Base-by-base conservation (phyloP, 2,797 vertebrate genomes). In the Amniataba percoides region DNA sequence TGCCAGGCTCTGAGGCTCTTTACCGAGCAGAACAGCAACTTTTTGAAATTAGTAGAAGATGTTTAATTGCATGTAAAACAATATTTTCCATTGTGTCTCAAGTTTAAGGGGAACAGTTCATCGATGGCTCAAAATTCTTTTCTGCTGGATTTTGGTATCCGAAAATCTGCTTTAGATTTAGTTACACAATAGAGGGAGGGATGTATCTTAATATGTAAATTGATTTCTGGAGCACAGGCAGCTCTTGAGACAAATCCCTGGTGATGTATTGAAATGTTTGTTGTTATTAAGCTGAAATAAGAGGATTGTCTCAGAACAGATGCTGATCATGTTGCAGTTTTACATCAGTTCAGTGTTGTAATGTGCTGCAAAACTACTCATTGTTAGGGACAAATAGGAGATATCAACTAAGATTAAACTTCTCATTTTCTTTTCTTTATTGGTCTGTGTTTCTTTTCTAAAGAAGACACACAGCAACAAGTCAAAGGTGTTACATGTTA, bases 101-200 rank as follows among this genome's bases (percentile, higher is more conserved):
- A 27, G 60, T 72, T 55, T 36, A 65, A 64, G 21, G n/a, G 27
- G 31, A 67, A 69, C 16, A 73, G 46, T 62, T 71, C 0, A n/a
- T n/a, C 21, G 36, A 52, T n/a, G 42, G 8, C 19, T 46, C 9
- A 63, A 49, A 34, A 39, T 8, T 51, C 15, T 40, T 74, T 60
- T 63, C 7, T 42, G 34, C 42, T 63, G 13, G 1, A 49, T 73
- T 66, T 69, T 58, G 14, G 48, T 40, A 25, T 70, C 48, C 43
- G 67, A 3, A 59, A 69, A 27, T 80, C 31, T 75, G 63, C 60
- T 71, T 74, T 70, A 67, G 68, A 80, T 80, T 79, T 56, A 71
- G n/a, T 77, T 53, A 72, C 25, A 67, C 57, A 83, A 52, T 25
- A 60, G 57, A 68, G 56, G 2, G 36, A 45, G 1, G 18, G 31